Conservation (phyloP, 2,113 vertebrate species). For the Opisthocomus hoazin region DNA sequence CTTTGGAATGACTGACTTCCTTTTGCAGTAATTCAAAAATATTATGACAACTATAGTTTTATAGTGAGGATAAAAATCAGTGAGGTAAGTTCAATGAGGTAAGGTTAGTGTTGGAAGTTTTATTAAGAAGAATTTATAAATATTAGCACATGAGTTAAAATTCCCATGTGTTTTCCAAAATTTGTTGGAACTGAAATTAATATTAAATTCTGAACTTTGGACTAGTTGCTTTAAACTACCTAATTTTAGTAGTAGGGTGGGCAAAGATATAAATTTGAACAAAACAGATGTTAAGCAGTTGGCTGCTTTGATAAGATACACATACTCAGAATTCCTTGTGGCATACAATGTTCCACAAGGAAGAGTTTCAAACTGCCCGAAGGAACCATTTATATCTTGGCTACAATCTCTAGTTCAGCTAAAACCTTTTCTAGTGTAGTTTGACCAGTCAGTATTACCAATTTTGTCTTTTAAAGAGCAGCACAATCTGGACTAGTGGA, state of each 20-base stretch:
- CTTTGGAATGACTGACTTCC: conserved; percentile 73
- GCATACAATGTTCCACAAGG: not conserved
- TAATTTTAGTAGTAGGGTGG: conserved; percentile 64
- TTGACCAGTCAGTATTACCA: not conserved
- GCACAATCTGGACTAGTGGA: not conserved
- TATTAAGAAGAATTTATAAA: conserved; percentile 74
- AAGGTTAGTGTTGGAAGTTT: conserved; percentile 76
- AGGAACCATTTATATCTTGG: not conserved
- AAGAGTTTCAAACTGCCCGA: not conserved
- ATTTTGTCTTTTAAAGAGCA: not conserved
- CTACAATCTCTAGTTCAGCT: not conserved
- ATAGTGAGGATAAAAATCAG: conserved; percentile 73
- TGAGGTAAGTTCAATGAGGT: conserved; percentile 78
- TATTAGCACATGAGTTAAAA: conserved; percentile 72
- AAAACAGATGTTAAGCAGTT: conserved; percentile 54
- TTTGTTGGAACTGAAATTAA: conserved; percentile 61
- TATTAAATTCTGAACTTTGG: conserved; percentile 68
- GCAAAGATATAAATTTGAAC: conserved; percentile 54
- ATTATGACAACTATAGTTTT: conserved; percentile 75
- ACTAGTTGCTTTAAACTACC: conserved; percentile 63
- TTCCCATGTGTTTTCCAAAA: conserved; percentile 71
- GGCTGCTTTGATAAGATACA: conserved; percentile 30
- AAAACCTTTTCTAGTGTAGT: not conserved
- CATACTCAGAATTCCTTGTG: conserved; percentile 14
- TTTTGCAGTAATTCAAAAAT: conserved; percentile 73